Percentiles rank a stretch among this genome's conserved stretches.
Conservation (phyloP, 1,140 invertebrate species). For the Drosophila watanabei region DNA sequence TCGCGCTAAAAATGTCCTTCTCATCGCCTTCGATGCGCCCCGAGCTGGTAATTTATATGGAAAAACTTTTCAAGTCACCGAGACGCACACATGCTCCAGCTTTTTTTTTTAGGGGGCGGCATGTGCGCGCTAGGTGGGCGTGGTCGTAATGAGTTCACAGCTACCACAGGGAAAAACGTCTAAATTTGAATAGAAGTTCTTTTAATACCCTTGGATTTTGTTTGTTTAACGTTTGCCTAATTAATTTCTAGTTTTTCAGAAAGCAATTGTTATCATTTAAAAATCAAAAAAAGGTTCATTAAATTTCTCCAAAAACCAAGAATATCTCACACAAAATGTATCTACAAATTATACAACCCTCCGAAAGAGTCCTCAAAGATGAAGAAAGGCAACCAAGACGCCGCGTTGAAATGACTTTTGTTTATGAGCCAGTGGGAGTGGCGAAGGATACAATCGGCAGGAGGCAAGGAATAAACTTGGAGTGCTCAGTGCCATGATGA, state of each 20-base stretch:
- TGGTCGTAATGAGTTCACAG: constrained; percentile 47
- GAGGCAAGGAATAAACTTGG: constrained; percentile 23
- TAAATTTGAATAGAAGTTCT: neutral
- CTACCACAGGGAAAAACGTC: constrained; percentile 1
- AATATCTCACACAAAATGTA: too few species aligned
- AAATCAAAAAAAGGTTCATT: too few species aligned
- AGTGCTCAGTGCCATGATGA: constrained; percentile 26
- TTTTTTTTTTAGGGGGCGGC: constrained; percentile 15
- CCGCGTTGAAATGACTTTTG: constrained; percentile 65
- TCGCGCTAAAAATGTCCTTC: constrained; percentile 53
- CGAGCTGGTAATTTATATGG: constrained; percentile 71
- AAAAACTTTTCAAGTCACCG: constrained; percentile 58
- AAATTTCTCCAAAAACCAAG: too few species aligned
- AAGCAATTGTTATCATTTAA: too few species aligned
- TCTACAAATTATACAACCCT: neutral
- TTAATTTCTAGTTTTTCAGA: too few species aligned
- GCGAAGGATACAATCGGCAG: constrained; percentile 17
- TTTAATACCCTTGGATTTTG: neutral
- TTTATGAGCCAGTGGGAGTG: constrained; percentile 22
- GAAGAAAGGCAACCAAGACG: constrained; percentile 7
- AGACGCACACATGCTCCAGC: constrained; percentile 45
- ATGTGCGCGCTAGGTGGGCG: constrained; percentile 34
- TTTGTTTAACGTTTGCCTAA: neutral
- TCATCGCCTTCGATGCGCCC: constrained; percentile 40
- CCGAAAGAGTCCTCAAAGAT: neutral